Evolutionary conservation across 1,140 invertebrate genomes (phyloP).

Genomic region (Monomorium pharaonis): DNA sequence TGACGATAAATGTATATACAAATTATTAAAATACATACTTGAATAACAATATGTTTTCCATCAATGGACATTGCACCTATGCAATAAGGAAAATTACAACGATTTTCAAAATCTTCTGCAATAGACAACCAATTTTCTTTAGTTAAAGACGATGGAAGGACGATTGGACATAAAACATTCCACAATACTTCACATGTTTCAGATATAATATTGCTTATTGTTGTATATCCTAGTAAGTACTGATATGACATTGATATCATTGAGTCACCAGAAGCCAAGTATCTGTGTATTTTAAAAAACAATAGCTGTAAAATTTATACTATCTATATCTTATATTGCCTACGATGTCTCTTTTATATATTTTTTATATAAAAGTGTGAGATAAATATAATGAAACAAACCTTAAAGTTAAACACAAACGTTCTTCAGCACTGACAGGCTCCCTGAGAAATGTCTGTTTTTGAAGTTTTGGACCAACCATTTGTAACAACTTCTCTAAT

Average conservation of each 20-base stretch:
- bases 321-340: too few species aligned
- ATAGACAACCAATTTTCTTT: conserved; percentile 2
- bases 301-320: too few species aligned
- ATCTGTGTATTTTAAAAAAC: too few species aligned
- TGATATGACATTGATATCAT: conserved; percentile 12
- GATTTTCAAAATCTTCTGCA: too few species aligned
- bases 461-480: not conserved
- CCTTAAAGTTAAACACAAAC: not conserved
- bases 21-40: too few species aligned
- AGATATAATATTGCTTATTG: conserved; percentile 10
- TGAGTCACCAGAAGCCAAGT: conserved; percentile 21
- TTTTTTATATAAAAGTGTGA: too few species aligned
- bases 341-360: too few species aligned
- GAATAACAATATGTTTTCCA: too few species aligned
- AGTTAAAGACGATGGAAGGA: not conserved
- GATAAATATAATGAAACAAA: too few species aligned
- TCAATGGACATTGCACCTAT: too few species aligned
- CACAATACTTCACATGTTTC: conserved; percentile 12
- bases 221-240: conserved; percentile 15
- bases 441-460: not conserved
- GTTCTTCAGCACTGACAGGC: not conserved
- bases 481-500: not conserved
- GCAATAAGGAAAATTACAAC: too few species aligned
- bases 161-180: not conserved
- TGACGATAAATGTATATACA: too few species aligned